Conservation (phyloP, 2,113 vertebrate species). For the Leucosticte australis region DNA sequence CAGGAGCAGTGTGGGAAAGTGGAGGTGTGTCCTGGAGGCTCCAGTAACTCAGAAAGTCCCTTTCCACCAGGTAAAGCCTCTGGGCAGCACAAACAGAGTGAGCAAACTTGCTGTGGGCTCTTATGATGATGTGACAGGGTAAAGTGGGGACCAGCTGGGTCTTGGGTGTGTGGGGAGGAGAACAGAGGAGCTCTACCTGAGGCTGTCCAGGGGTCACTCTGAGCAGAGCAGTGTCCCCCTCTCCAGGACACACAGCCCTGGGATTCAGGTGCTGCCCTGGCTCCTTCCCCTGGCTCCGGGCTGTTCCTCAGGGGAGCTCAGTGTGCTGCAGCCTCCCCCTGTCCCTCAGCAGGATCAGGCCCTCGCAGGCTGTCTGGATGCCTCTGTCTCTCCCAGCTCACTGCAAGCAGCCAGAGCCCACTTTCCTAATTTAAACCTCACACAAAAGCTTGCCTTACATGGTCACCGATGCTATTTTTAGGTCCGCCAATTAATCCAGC, state of each 20-base stretch:
- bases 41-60: not conserved
- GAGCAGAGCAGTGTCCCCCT: fast-evolving
- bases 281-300: not conserved
- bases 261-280: not conserved
- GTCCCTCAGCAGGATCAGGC: not conserved
- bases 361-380: not conserved
- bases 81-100: not conserved
- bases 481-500: slow-evolving; percentile 65
- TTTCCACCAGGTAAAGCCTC: not conserved
- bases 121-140: fast-evolving
- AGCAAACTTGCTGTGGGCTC: not conserved
- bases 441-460: slow-evolving; percentile 62
- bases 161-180: fast-evolving
- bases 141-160: not conserved
- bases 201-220: not conserved
- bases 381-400: not conserved
- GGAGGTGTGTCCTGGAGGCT: not conserved
- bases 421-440: slow-evolving; percentile 36
- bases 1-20: not conserved
- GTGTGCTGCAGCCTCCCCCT: not conserved
- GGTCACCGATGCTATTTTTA: slow-evolving; percentile 61
- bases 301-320: not conserved
- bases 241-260: not conserved
- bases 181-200: not conserved
- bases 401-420: not conserved